A percentile compares a stretch with the other conserved stretches of the same genome.
Conservation (phyloP, 2,888 invertebrate genomes). For the Hydrotaea diabolus region DNA sequence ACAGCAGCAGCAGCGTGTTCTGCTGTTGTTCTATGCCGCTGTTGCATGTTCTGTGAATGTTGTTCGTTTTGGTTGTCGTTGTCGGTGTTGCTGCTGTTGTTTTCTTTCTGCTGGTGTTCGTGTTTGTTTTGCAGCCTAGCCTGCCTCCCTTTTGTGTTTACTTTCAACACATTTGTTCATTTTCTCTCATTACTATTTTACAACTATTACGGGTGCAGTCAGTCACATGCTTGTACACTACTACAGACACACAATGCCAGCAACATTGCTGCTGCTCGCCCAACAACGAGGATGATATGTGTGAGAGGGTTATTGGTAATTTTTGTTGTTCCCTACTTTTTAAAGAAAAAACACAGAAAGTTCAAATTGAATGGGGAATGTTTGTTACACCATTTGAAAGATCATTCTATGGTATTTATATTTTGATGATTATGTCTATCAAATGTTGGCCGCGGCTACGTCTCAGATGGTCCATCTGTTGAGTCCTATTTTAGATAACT, state of each 20-base stretch:
- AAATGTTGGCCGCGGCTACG: too few relatives aligned
- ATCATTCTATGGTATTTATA: too few relatives aligned
- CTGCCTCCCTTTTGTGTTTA: constrained; percentile 56
- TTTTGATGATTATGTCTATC: too few relatives aligned
- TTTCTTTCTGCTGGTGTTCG: constrained; percentile 29
- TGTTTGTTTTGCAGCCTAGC: constrained; percentile 52
- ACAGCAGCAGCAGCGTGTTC: background rate
- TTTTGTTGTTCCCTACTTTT: too few relatives aligned
- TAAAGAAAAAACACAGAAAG: too few relatives aligned
- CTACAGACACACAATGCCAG: background rate
- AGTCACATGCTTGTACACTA: constrained; percentile 1
- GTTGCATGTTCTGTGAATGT: constrained; percentile 21
- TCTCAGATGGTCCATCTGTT: too few relatives aligned
- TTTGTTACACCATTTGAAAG: too few relatives aligned
- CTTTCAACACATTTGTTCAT: constrained; percentile 63
- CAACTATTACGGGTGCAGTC: constrained; percentile 32
- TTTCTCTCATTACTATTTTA: constrained; percentile 54
- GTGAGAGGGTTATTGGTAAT: too few relatives aligned
- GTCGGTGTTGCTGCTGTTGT: constrained; percentile 6
- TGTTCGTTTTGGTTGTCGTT: constrained; percentile 28
- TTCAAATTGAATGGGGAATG: too few relatives aligned
- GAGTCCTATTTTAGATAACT: too few relatives aligned
- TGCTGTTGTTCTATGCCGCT: constrained; percentile 23
- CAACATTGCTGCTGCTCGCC: background rate
- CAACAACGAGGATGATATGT: background rate